Evolutionary conservation across 2,888 invertebrate genomes (phyloP).

Genomic region (Metellina segmentata): DNA sequence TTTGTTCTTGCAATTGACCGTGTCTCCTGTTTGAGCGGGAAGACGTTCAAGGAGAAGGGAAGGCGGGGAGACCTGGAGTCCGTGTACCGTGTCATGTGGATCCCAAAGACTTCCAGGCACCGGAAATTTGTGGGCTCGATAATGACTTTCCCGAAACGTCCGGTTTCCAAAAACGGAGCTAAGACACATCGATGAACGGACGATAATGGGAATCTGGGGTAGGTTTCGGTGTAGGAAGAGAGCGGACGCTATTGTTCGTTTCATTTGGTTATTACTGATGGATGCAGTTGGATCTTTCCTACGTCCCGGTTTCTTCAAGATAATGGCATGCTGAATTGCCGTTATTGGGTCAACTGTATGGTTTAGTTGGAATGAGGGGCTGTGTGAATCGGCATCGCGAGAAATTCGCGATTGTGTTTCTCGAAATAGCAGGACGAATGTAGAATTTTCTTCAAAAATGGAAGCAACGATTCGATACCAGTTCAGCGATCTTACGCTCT

Average conservation of each 20-base stretch:
- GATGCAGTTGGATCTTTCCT: not conserved
- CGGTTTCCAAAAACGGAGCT: not conserved
- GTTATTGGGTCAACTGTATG: not conserved
- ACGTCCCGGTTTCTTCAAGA: not conserved
- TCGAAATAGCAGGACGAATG: not conserved
- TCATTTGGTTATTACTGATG: constrained; percentile 14
- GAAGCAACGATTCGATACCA: not conserved
- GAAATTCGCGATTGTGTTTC: not conserved
- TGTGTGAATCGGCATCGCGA: not conserved
- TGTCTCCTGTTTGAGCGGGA: constrained; percentile 59
- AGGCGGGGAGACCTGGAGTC: constrained; percentile 6
- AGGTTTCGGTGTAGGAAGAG: constrained; percentile 21
- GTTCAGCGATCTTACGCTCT: not conserved
- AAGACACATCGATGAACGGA: constrained; percentile 1
- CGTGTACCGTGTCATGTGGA: constrained; percentile 20
- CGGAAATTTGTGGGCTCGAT: constrained; percentile 52
- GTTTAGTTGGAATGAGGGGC: not conserved
- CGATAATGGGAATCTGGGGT: constrained; percentile 12
- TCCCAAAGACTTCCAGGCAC: constrained; percentile 16
- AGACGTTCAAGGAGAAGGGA: constrained; percentile 12
- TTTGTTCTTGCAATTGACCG: constrained; percentile 74
- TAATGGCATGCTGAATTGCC: not conserved
- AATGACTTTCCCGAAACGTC: not conserved
- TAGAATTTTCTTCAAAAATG: not conserved
- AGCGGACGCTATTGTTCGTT: constrained; percentile 23